Evolutionary conservation across 1,140 invertebrate genomes (phyloP), one percentile per base, ranked within the genome.

Genomic region (Formica exsecta): DNA sequence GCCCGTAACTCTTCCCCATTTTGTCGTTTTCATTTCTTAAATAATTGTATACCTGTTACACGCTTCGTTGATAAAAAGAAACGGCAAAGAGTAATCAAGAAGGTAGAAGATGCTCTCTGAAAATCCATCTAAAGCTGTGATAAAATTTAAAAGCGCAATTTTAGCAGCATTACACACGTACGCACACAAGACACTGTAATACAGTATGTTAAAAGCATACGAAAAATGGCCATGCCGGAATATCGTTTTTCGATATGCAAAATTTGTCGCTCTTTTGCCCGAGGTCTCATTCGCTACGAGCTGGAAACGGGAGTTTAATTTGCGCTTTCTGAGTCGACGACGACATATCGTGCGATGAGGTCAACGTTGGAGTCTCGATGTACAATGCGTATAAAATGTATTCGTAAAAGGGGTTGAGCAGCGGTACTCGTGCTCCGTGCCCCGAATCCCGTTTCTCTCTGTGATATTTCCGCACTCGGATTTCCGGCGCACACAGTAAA

Each of bases 401-500:
- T 83, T 73, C 54, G 38, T 25, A 29, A 73, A 48, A 73, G 19
- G 38, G 8, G 29, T 48, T 59, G 38, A 59, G 25, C 9, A 22
- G 22, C 32, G 57, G 19, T 32, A 25, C 57, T 62, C 64, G 86
- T 51, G 65, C 54, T 44, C 44, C 11, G 32, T 29, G 36, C 11
- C 59, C 19, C 62, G 19, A 66, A 16, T 41, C 54, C 62, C n/a
- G 38, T 73, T 62, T 61, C 51, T 48, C 66, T 13, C 36, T 16
- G 54, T 68, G 68, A 38, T 62, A 83, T 83, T 61, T 83, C 64
- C 59, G 79, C 64, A 65, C 51, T 59, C 71, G 9, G 64, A 70
- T 80, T 91, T 59, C 81, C 66, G 66, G 48, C 48, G 48, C 65
- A 57, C 76, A 87, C 75, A 76, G 74, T 91, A 88, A 89, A 91